Percentiles rank a stretch among this genome's conserved stretches.
Conservation (phyloP, 2,888 invertebrate species). For the Trachelus iudaicus region DNA sequence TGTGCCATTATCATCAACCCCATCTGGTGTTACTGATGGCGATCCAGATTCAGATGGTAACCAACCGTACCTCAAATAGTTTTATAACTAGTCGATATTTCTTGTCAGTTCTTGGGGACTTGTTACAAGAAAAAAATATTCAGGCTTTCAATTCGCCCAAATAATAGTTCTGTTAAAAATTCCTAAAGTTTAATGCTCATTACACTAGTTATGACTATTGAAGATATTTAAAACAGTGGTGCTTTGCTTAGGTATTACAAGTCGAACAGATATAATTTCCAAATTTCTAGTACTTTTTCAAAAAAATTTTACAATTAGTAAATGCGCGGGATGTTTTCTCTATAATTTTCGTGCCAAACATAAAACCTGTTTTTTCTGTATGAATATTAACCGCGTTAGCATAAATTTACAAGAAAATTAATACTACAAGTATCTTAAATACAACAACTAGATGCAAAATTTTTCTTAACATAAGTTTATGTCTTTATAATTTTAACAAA, state of each 20-base stretch:
- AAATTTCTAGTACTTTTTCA: not conserved
- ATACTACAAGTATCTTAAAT: not conserved
- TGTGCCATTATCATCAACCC: conserved; percentile 43
- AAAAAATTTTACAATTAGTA: not conserved
- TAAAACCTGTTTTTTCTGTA: not conserved
- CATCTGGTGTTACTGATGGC: conserved; percentile 38
- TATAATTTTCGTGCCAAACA: not conserved
- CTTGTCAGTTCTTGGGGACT: not conserved
- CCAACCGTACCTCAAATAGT: conserved; percentile 45
- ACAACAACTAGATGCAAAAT: not conserved
- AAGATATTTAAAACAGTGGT: not conserved
- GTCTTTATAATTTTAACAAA: not conserved
- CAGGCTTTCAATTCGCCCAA: not conserved
- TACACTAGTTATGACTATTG: not conserved
- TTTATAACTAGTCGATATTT: not conserved
- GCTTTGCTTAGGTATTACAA: no score
- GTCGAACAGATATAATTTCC: not conserved
- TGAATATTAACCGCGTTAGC: not conserved
- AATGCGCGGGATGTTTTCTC: not conserved
- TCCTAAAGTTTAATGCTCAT: not conserved
- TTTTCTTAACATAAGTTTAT: not conserved
- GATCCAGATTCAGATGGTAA: conserved; percentile 64
- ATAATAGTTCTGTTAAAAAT: not conserved
- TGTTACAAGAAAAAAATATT: not conserved
- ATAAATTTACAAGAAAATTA: not conserved